These are phyloP conservation scores for Trematomus loennbergii DNA, from an alignment of 2,113 vertebrate species.

Conservation along the genomic window DNA sequence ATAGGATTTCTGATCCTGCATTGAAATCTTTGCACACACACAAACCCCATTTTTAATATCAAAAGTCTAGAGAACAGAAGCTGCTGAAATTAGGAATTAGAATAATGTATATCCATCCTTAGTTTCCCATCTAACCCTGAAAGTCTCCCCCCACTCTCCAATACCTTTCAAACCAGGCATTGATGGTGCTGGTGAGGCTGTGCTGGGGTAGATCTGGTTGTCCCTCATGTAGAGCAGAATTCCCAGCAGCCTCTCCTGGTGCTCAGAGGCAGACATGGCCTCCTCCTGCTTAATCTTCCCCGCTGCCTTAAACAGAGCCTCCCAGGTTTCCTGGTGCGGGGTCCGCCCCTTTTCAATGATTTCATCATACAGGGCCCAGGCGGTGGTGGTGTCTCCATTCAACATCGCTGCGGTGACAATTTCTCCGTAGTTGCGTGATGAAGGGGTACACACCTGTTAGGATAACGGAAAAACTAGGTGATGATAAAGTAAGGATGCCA, in stretches of 20 bases:
- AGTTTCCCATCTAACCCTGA: neutral
- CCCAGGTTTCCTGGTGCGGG: constrained; percentile 86
- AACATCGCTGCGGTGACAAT: constrained; percentile 87
- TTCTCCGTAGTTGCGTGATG: constrained; percentile 85
- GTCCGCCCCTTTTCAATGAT: constrained; percentile 81
- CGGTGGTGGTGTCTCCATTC: constrained; percentile 81
- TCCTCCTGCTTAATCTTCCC: neutral
- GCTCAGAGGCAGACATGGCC: constrained; percentile 38
- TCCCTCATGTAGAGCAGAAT: constrained; percentile 90
- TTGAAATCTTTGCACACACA: no score
- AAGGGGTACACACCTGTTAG: constrained; percentile 78
- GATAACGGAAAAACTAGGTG: neutral
- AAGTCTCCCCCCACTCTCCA: neutral
- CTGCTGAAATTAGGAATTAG: neutral
- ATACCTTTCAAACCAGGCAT: constrained; percentile 96
- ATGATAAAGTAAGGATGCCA: neutral
- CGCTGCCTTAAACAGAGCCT: constrained; percentile 84
- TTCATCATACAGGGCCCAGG: constrained; percentile 88
- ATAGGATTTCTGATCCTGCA: no score
- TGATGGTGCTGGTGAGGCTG: constrained; percentile 86
- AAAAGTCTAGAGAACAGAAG: neutral
- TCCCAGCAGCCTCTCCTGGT: constrained; percentile 82
- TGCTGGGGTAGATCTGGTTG: constrained; percentile 89
- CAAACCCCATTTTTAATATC: no score
- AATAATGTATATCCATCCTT: neutral